These are phyloP conservation scores for Tauraco erythrolophus DNA, from an alignment of 2,113 vertebrate species.

Conservation along the genomic window DNA sequence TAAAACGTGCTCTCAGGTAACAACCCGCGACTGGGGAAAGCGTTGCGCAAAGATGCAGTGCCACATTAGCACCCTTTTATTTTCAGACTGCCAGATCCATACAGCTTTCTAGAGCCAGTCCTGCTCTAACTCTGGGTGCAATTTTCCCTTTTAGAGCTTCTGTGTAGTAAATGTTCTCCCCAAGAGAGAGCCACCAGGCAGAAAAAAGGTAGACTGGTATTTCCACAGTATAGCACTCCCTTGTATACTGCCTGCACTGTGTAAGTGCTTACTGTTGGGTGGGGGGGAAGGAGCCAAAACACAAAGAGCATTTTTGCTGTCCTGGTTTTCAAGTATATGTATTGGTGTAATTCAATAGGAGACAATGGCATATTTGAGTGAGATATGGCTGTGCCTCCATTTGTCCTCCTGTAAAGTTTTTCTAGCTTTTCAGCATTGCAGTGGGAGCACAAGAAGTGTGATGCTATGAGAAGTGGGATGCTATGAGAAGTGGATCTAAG, in stretches of 20 bases:
- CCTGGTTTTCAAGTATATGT: fast-evolving
- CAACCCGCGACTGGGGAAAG: not conserved
- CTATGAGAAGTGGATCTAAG: fast-evolving
- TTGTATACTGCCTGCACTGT: not conserved
- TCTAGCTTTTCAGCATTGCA: not conserved
- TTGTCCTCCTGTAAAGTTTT: not conserved
- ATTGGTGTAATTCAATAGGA: not conserved
- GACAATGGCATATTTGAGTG: fast-evolving
- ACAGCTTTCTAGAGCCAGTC: not conserved
- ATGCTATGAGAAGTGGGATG: not conserved
- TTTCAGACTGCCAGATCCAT: not conserved
- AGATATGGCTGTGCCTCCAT: not conserved
- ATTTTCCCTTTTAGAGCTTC: not conserved
- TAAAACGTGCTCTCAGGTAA: not conserved
- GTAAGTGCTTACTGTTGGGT: not conserved
- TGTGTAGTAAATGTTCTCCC: not conserved
- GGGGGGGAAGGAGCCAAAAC: not conserved
- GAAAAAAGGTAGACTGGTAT: not conserved
- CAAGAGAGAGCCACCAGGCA: not conserved
- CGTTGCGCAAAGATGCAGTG: not conserved
- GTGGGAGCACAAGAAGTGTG: not conserved
- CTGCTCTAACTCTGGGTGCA: not conserved
- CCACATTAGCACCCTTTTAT: not conserved
- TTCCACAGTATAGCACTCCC: not conserved
- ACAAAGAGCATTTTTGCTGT: not conserved